Evolutionary conservation across 2,113 vertebrate species (phyloP), one percentile per base, ranked within the genome.

Genomic region (Serinus canaria): DNA sequence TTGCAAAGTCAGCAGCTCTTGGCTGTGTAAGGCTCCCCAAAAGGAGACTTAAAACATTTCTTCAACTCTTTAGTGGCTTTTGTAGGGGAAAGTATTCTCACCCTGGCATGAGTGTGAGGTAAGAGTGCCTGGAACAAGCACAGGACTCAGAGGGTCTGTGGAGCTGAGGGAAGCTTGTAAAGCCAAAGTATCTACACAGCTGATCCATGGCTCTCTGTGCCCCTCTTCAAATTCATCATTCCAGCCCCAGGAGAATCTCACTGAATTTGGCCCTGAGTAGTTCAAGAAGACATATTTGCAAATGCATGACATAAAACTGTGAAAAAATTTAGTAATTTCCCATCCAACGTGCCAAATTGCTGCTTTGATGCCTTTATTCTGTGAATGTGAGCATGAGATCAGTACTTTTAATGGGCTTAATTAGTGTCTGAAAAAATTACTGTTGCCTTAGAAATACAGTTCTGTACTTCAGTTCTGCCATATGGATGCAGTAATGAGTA

Each of bases 341-440:
- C 64, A 66, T 43, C 60, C 39, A 44, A 18, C 7, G 11, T n/a
- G 22, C 14, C 74, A 88, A 76, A 67, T 60, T 72, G 10, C 77
- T 82, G 27, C 52, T 91, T 96, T 85, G 81, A 85, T 85, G 74
- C 58, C 77, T 87, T 76, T 79, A 73, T 82, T 84, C 74, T 47
- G 13, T 73, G 59, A 74, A 92, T 56, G 41, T 58, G 46, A 83
- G 74, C 0, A 0, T 6, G 31, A 68, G 49, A 69, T 41, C 23
- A 3, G 2, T 76, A 50, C 28, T 69, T 90, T 49, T 90, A 95
- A 93, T 60, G 53, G 43, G 59, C 79, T 90, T 92, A 92, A 94
- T 92, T 93, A 76, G 49, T 79, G 80, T 37, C 75, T 88, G 78
- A 90, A 94, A 92, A 89, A 94, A 90, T 84, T 76, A 79, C 63